Base-by-base conservation (phyloP, 2,888 invertebrate genomes). In the Xanthia togata region DNA sequence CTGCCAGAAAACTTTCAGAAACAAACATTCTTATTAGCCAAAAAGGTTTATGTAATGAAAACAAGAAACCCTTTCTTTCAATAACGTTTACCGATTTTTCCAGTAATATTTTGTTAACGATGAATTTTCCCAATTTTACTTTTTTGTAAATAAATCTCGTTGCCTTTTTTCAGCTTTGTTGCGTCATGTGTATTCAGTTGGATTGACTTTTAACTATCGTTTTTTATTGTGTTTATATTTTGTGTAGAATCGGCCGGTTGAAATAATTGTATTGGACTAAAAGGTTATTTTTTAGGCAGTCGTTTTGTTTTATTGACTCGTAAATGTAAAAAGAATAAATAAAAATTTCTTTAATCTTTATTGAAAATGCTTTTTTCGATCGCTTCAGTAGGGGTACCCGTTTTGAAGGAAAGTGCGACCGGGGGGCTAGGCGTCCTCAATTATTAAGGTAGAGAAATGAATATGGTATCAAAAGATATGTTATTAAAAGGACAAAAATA, bases 21-120 rank as follows among this genome's bases (percentile, higher is more conserved):
- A 89, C 88, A 89, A 88, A 86, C 81, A 85, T 73, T 88, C 88
- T 89, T 92, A 92, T 92, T 92, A 92, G 89, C 89, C 84, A 81
- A 90, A 90, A 91, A 84, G 89, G 88, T 86, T 86, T 84, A 76
- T 82, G 84, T 88, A 88, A 89, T 87, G 89, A 87, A 88, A 91
- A 90, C 88, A 89, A 85, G 79, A 87, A 87, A 64, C 87, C 90
- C 88, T 90, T 90, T 89, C 87, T 87, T 90, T 88, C 86, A 80
- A 88, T 83, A 81, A 82, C 75, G 64, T 70, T 83, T 70, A 78
- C 76, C 70, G 70, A 74, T 81, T 87, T 59, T 87, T 67, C 81
- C 63, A 62, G 70, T 83, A 89, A 87, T 85, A 88, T 89, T 89
- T 89, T 77, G 83, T 59, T 69, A 44, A 73, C 31, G 82, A 81